These are phyloP conservation scores for Polyommatus iphigenia DNA, from an alignment of 2,888 invertebrate genomes.

Conservation along the genomic window DNA sequence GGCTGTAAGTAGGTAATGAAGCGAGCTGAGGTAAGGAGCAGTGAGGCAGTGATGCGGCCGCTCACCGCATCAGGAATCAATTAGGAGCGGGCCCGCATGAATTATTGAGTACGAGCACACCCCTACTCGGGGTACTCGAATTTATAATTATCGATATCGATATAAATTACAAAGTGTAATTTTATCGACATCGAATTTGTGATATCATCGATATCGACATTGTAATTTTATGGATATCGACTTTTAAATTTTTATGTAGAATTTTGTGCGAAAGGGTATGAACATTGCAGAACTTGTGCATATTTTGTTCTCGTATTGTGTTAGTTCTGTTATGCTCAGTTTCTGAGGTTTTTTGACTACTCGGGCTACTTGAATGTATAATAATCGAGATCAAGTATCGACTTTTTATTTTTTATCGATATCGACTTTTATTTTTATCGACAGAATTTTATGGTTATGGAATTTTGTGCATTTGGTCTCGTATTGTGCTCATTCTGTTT, in stretches of 20 bases:
- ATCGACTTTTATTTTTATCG: too few relatives aligned
- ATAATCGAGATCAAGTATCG: too few relatives aligned
- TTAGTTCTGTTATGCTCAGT: too few relatives aligned
- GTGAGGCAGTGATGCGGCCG: slow-evolving; percentile 75
- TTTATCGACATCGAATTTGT: slow-evolving; percentile 32
- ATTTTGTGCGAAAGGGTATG: too few relatives aligned
- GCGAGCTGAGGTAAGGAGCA: slow-evolving; percentile 67
- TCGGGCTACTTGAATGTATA: too few relatives aligned
- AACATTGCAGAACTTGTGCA: too few relatives aligned
- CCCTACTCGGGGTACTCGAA: slow-evolving; percentile 56
- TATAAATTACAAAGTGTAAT: neutral
- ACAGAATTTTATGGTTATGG: neutral
- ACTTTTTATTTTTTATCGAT: too few relatives aligned
- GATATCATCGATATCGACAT: too few relatives aligned
- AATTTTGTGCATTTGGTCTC: neutral
- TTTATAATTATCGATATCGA: slow-evolving; percentile 44
- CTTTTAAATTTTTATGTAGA: too few relatives aligned
- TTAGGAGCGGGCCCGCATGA: slow-evolving; percentile 77
- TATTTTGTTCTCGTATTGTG: too few relatives aligned
- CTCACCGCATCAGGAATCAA: slow-evolving; percentile 78
- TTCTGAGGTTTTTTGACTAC: too few relatives aligned
- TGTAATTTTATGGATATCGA: too few relatives aligned
- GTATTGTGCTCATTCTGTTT: neutral
- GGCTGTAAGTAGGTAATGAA: slow-evolving; percentile 67
- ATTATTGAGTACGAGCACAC: slow-evolving; percentile 66